phyloP scores from a whole-genome alignment of 2,888 invertebrate species.

The Molanna angustata region DNA sequence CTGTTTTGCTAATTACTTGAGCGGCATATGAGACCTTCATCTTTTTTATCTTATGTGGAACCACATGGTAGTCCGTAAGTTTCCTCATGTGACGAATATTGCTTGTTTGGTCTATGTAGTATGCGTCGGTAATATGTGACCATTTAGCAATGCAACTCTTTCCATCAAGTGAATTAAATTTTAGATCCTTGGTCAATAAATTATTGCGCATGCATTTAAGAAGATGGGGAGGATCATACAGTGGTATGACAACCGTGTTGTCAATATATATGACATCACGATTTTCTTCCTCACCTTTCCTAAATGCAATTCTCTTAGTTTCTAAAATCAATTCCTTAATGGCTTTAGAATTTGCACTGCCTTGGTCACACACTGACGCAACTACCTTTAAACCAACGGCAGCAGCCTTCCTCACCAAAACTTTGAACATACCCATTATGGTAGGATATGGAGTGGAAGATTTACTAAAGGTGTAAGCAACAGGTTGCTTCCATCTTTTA shows the following conservation, averaged over 20 bases:
- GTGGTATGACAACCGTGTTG: not conserved
- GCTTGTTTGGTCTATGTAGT: not conserved
- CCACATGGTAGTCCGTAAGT: not conserved
- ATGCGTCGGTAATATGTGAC: not conserved
- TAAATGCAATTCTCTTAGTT: not conserved
- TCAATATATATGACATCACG: not conserved
- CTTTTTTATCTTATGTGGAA: not conserved
- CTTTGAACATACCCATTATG: not conserved
- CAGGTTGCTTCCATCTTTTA: too few species aligned
- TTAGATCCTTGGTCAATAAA: not conserved
- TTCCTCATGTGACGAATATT: not conserved
- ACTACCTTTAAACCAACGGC: not conserved
- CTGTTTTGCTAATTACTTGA: not conserved
- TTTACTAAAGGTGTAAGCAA: not conserved
- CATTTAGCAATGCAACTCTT: not conserved
- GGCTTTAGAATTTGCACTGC: not conserved
- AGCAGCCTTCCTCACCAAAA: not conserved
- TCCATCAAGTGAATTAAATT: not conserved
- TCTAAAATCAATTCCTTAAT: not conserved
- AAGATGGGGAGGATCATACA: slow-evolving; percentile 1
- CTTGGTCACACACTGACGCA: slow-evolving; percentile 2
- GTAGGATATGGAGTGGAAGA: not conserved
- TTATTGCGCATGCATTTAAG: not conserved
- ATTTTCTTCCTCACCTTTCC: not conserved
- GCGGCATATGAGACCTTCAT: not conserved